Percentiles rank a stretch among this genome's conserved stretches.
Conservation (phyloP, 2,797 vertebrate genomes). For the Epinephelus coioides region DNA sequence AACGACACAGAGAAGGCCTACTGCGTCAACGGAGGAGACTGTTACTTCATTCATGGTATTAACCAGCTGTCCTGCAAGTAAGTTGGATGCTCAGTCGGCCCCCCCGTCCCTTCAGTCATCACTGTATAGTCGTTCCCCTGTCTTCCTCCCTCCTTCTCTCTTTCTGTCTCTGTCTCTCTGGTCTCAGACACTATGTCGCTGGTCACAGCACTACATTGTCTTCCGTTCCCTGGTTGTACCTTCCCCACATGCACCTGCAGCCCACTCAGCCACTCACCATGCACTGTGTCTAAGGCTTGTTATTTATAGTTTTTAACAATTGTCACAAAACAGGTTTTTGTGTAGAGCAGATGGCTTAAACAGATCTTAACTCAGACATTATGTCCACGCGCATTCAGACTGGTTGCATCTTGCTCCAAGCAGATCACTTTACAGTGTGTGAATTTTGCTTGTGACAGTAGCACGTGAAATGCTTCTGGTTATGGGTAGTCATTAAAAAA, state of each 20-base stretch:
- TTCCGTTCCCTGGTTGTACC: conserved; percentile 40
- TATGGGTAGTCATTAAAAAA: conserved; percentile 1
- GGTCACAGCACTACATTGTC: conserved; percentile 41
- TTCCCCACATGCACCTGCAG: conserved; percentile 27
- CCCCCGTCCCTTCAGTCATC: conserved; percentile 45
- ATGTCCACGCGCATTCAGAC: conserved; percentile 9
- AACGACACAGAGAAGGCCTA: conserved; percentile 96
- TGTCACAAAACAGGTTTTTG: conserved; percentile 4
- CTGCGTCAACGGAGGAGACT: conserved; percentile 97
- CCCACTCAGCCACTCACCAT: conserved; percentile 1
- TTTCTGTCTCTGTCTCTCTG: conserved; percentile 47
- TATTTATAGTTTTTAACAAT: conserved; percentile 16
- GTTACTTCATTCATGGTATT: conserved; percentile 99
- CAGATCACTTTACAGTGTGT: conserved; percentile 1
- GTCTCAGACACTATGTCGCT: conserved; percentile 43
- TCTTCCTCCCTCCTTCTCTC: conserved; percentile 55
- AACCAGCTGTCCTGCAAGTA: conserved; percentile 99
- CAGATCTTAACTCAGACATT: conserved; percentile 9
- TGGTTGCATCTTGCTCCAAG: neutral
- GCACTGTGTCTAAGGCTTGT: neutral
- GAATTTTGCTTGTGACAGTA: conserved; percentile 9
- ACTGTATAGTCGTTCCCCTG: conserved; percentile 44
- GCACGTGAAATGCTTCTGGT: neutral
- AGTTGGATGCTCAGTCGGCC: conserved; percentile 77
- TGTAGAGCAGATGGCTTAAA: neutral